Conservation (phyloP, 2,888 invertebrate species). For the Ellobium chinense region DNA sequence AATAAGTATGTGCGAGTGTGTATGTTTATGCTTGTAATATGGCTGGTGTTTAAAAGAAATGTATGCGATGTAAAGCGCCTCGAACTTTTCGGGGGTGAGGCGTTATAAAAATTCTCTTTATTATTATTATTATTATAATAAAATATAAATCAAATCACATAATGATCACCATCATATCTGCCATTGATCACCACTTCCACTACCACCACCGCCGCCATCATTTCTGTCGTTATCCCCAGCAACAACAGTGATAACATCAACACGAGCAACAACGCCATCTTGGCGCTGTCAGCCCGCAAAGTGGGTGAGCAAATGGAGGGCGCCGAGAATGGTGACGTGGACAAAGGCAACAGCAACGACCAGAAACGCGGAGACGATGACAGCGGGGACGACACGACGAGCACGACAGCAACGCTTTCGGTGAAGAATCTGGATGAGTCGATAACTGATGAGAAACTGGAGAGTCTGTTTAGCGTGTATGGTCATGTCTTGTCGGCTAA, state of each 20-base stretch:
- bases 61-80: no score
- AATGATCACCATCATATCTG: neutral
- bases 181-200: neutral
- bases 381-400: constrained; percentile 33
- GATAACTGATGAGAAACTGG: constrained; percentile 45
- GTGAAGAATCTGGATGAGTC: constrained; percentile 45
- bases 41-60: no score
- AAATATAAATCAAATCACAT: neutral
- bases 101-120: no score
- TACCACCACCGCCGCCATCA: neutral
- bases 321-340: neutral
- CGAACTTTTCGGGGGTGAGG: no score
- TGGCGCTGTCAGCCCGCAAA: constrained; percentile 29
- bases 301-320: constrained; percentile 13
- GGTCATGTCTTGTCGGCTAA: constrained; percentile 44
- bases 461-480: constrained; percentile 42
- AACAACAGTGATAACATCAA: constrained; percentile 44
- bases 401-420: constrained; percentile 38
- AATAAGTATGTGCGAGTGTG: no score
- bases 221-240: neutral
- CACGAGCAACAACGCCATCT: constrained; percentile 45
- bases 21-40: no score
- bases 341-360: constrained; percentile 7
- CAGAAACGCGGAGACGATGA: constrained; percentile 20
- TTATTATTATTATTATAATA: no score